Base-by-base conservation (phyloP, 1,140 invertebrate genomes). In the Listronotus oregonensis region DNA sequence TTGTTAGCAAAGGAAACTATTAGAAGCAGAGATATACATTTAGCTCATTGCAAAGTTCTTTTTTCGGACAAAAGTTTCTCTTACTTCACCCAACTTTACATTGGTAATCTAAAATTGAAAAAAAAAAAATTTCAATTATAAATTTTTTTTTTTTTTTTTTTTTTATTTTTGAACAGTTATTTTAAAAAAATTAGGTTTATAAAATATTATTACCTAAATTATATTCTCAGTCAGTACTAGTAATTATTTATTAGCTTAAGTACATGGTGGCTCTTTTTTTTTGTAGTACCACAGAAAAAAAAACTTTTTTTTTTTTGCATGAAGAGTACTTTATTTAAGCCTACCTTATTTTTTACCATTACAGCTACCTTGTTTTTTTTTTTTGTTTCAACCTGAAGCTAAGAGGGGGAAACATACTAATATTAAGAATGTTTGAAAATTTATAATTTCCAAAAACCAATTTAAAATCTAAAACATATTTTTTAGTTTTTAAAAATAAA, bases 1-100 rank as follows among this genome's bases (percentile, higher is more conserved):
- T 66, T 66, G 47, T 54, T 54, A 12, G 31, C 47, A 18, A 66
- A 60, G 5, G 64, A 66, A 0, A 61, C 46, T 12, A 66, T 42
- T 7, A 66, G 6, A 8, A 66, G 9, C 6, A 34, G 56, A 21
- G 64, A 51, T 43, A 66, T 66, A 15, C 40, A 40, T 6, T 46
- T 37, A 61, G 11, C 17, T 60, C n/a, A 8, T 40, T 21, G 31
- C 64, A 66, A 32, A 66, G 57, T 34, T 60, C 40, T 2, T 21
- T 11, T 60, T 6, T 46, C 21, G 43, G 6, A 49, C 34, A 43
- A 34, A 66, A 32, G 60, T 31, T n/a, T 66, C 42, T 47, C 64
- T 27, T n/a, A 54, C 44, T 44, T 52, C n/a, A 31, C 15, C 52
- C 64, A 56, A 66, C 27, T 32, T 18, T 14, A 47, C n/a, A 5